Conservation (phyloP, 2,888 invertebrate genomes). For the Synergus laeviventris region DNA sequence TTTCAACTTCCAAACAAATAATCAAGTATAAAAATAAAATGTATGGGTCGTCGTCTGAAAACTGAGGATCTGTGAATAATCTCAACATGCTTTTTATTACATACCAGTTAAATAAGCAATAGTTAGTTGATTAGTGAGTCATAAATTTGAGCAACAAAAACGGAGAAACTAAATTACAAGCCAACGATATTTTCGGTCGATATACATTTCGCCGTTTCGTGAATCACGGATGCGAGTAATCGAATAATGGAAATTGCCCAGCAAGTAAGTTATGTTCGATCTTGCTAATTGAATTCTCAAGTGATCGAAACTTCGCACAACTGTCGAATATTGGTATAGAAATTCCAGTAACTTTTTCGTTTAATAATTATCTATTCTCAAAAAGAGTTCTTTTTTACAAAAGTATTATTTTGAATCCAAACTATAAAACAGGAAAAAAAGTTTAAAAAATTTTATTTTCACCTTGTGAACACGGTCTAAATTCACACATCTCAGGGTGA, state of each 20-base stretch:
- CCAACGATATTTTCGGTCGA: background rate
- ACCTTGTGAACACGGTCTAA: background rate
- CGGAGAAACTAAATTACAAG: background rate
- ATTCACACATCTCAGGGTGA: constrained; percentile 14
- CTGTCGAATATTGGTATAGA: constrained; percentile 47
- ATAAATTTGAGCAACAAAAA: background rate
- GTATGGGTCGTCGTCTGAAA: background rate
- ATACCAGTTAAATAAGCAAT: background rate
- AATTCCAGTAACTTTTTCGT: background rate
- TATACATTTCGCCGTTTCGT: background rate
- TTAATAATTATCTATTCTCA: background rate
- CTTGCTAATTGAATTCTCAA: constrained; percentile 54
- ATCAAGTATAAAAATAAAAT: background rate
- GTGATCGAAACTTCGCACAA: constrained; percentile 48
- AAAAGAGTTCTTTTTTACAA: background rate
- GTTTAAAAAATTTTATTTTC: background rate
- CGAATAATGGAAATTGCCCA: constrained; percentile 58
- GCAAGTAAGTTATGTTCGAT: constrained; percentile 56
- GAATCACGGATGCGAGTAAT: constrained; percentile 49
- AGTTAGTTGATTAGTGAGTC: background rate
- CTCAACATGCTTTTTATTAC: no score
- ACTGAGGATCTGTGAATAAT: background rate
- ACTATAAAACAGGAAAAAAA: background rate
- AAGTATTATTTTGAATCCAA: background rate
- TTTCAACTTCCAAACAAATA: background rate